Evolutionary conservation across 2,888 invertebrate species (phyloP).

Genomic region (Lydus trimaculatus): DNA sequence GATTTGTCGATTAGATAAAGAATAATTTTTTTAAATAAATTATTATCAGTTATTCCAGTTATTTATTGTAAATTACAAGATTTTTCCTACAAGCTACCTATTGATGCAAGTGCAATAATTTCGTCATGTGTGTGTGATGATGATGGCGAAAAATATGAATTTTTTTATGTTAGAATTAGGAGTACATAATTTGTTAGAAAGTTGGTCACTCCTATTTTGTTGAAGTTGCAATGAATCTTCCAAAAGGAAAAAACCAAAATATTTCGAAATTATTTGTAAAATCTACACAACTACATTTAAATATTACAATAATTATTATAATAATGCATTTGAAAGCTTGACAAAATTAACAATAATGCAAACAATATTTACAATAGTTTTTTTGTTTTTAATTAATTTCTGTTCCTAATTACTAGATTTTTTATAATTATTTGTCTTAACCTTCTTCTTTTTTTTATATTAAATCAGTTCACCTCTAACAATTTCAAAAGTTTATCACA

Average conservation of each 20-base stretch:
- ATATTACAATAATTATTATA: background rate
- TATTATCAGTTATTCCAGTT: conserved; percentile 24
- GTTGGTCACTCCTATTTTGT: conserved; percentile 7
- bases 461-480: conserved; percentile 51
- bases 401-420: conserved; percentile 43
- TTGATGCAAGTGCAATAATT: conserved; percentile 36
- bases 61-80: conserved; percentile 48
- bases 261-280: conserved; percentile 6
- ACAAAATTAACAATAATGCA: conserved; percentile 45
- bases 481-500: conserved; percentile 52
- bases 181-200: background rate
- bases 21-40: conserved; percentile 60
- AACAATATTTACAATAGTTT: conserved; percentile 55
- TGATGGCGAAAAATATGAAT: conserved; percentile 9
- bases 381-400: conserved; percentile 41
- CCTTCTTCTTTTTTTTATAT: too few relatives aligned
- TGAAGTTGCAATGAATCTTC: background rate
- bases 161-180: conserved; percentile 1
- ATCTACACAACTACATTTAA: conserved; percentile 7
- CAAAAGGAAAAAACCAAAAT: conserved; percentile 14
- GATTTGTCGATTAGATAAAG: conserved; percentile 92
- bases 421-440: conserved; percentile 43
- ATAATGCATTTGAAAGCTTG: conserved; percentile 15
- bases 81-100: conserved; percentile 35
- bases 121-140: conserved; percentile 14